Percentiles rank a stretch among this genome's conserved stretches.
phyloP scores from a whole-genome alignment of 2,113 vertebrate species.

The Leucosticte australis region DNA sequence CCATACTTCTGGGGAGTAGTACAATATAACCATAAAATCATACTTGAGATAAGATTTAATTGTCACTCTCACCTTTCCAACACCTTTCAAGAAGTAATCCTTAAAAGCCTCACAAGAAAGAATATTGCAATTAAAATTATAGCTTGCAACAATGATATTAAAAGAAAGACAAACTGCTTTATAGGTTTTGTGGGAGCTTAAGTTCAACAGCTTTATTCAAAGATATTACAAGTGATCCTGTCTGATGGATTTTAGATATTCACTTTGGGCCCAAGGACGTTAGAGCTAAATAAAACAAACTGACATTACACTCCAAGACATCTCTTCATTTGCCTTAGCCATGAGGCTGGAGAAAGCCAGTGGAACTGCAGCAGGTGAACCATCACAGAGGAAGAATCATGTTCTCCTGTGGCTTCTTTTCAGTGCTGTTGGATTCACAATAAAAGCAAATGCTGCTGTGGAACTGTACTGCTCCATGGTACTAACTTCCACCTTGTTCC shows the following conservation, averaged over 20 bases:
- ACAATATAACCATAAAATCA: constrained; percentile 84
- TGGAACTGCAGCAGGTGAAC: neutral
- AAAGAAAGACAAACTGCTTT: constrained; percentile 68
- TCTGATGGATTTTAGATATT: constrained; percentile 65
- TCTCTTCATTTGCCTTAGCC: constrained; percentile 2
- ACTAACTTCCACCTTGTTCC: neutral
- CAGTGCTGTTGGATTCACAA: neutral
- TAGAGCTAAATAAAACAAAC: constrained; percentile 56
- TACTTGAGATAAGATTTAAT: constrained; percentile 85
- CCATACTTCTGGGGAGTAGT: constrained; percentile 76
- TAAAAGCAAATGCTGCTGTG: neutral
- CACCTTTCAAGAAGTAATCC: constrained; percentile 81
- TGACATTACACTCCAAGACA: neutral
- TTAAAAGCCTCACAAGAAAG: constrained; percentile 71
- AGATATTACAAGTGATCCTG: constrained; percentile 60
- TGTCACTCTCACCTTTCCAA: constrained; percentile 83
- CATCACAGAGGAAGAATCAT: neutral
- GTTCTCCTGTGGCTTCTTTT: neutral
- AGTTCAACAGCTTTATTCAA: constrained; percentile 59
- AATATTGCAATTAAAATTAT: constrained; percentile 64
- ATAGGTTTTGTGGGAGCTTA: constrained; percentile 41
- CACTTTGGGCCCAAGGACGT: constrained; percentile 26
- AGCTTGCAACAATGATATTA: constrained; percentile 64
- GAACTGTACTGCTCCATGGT: neutral
- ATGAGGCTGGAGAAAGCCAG: neutral